Evolutionary conservation across 2,113 vertebrate species (phyloP).

Genomic region (Muntiacus reevesi): DNA sequence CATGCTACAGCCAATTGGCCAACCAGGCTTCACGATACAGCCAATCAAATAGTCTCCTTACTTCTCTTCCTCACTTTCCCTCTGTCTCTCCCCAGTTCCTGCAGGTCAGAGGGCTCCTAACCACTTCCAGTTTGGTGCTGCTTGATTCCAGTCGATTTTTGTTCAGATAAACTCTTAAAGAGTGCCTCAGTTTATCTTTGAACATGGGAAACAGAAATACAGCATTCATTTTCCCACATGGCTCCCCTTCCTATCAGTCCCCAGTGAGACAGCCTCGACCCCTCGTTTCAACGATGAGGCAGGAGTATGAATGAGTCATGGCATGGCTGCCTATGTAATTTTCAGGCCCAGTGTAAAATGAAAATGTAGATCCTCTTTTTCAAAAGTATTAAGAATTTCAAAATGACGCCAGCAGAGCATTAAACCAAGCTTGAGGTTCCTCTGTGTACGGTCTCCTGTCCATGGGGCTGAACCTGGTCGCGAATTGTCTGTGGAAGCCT

Average conservation of each 20-base stretch:
- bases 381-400: neutral
- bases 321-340: neutral
- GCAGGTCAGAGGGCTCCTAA: neutral
- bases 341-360: neutral
- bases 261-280: neutral
- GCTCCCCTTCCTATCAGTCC: neutral
- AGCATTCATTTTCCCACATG: neutral
- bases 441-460: neutral
- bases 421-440: neutral
- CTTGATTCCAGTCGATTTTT: neutral
- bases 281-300: neutral
- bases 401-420: neutral
- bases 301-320: neutral
- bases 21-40: neutral
- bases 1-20: neutral
- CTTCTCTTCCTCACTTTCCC: neutral
- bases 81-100: neutral
- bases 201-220: neutral
- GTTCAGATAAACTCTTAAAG: neutral
- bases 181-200: neutral
- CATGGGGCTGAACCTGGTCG: accelerated
- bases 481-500: neutral
- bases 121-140: neutral
- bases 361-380: neutral
- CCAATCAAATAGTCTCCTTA: neutral